Evolutionary conservation across 2,888 invertebrate genomes (phyloP), one percentile per base, ranked within the genome.

Genomic region (Suillia variegata): DNA sequence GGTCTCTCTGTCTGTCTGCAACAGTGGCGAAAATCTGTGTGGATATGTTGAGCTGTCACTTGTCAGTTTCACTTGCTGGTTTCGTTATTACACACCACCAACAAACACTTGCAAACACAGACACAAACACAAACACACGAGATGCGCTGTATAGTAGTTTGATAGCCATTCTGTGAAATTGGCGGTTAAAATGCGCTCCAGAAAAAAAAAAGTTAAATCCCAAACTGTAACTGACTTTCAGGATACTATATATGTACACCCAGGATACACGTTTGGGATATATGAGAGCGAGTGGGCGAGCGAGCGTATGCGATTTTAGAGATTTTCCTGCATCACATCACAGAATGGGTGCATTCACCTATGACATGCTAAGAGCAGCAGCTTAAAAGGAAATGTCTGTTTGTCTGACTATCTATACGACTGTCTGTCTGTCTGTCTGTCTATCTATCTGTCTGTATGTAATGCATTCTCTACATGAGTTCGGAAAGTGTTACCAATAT

Each of bases 261-360:
- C 31, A 31, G 31, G 31, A 31, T 31, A 31, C n/a, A n/a, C n/a
- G n/a, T n/a, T n/a, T n/a, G n/a, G n/a, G n/a, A n/a, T n/a, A n/a
- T n/a, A n/a, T n/a, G n/a, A n/a, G 26, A 4, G 38, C 38, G 38
- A 26, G 38, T 8, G n/a, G 17, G 20, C 20, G 45, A 17, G 17
- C 45, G 45, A 5, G 4, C 20, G 17, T 45, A 4, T 5, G 18
- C 18, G 18, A 45, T 45, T 45, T 45, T 45, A 45, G 6, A 45
- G 45, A 45, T 45, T 45, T 20, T 45, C 45, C 3, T 20, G 5
- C 45, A 45, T 18, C 38, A 26, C 26, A 26, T 26, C 62, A 75
- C 76, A n/a, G n/a, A 78, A 78, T 78, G 79, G 77, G 76, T 78
- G 74, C 77, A 79, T 79, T 77, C 79, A 77, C 79, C 77, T 73